Conservation (phyloP, 2,888 invertebrate species). For the Aphidius colemani region DNA sequence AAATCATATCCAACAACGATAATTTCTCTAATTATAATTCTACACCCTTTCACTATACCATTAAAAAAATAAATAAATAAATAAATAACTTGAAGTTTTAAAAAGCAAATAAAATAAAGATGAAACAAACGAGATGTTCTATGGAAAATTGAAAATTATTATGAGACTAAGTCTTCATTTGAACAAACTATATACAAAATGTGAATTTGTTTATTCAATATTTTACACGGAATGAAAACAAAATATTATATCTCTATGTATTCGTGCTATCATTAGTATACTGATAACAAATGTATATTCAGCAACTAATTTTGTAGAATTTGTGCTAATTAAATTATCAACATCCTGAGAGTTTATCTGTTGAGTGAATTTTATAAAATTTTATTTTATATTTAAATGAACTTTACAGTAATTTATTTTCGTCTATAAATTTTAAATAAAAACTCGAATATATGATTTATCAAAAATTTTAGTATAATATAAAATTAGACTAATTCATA, state of each 20-base stretch:
- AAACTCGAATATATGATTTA: too few species aligned
- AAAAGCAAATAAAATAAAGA: too few species aligned
- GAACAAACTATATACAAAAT: constrained; percentile 4
- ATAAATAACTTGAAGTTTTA: too few species aligned
- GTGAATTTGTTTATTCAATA: neutral
- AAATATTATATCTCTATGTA: constrained; percentile 1
- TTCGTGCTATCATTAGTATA: too few species aligned
- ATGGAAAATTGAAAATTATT: too few species aligned
- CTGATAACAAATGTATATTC: too few species aligned
- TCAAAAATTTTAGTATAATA: too few species aligned
- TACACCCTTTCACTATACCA: too few species aligned
- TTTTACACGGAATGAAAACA: neutral
- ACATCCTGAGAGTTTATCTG: constrained; percentile 24
- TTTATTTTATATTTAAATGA: constrained; percentile 20
- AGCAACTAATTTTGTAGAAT: too few species aligned
- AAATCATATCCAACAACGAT: constrained; percentile 49
- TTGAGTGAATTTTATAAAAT: constrained; percentile 18
- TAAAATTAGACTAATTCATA: neutral
- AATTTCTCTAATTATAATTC: constrained; percentile 49
- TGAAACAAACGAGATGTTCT: too few species aligned
- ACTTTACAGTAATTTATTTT: constrained; percentile 21
- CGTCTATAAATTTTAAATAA: neutral
- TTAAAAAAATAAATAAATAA: too few species aligned
- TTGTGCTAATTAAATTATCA: constrained; percentile 36
- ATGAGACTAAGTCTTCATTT: too few species aligned